Base-by-base conservation (phyloP, 1,140 invertebrate species). In the Mesaphorura yosii region DNA sequence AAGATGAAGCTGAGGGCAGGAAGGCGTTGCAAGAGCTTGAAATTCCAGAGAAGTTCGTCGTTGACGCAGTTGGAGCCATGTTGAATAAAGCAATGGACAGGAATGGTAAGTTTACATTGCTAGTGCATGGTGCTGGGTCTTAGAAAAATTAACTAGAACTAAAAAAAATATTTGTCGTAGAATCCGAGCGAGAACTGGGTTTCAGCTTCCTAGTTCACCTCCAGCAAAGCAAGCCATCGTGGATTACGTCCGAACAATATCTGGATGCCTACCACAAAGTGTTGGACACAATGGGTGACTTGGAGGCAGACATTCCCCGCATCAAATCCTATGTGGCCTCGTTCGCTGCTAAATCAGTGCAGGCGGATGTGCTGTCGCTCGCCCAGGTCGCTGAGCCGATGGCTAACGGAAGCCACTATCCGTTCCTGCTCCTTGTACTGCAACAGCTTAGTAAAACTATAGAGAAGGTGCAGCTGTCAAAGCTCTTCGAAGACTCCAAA, bases 401-500 rank as follows among this genome's bases (percentile, higher is more conserved):
- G 40, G 87, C 92, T 63, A 82, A 82, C 65, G 90, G 88, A 2
- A 77, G 81, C 48, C 83, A 91, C 66, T 88, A 90, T 72, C 89
- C 91, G 34, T 74, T 96, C 41, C 90, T 94, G 65, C 72, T 95
- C 52, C 74, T 92, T 28, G 79, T 86, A 55, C 75, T 96, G 41
- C 87, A 92, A 68, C 81, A 85, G 64, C 75, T 95, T 51, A 78
- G 84, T 66, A 86, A 84, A 69, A 75, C 76, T 25, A 75, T 81
- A 52, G 88, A 86, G 51, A 83, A 85, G 67, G 75, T 78, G 26
- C 77, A 78, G 66, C 73, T 94, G 23, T 79, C 77, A 26, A 77
- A 82, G 57, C 72, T 85, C 39, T 91, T 88, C 68, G 86, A 83
- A 64, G 83, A 84, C 25, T 88, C 86, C 73, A 94, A 94, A 73